phyloP scores from a whole-genome alignment of 2,888 invertebrate genomes.

The Cyrtodaria siliqua region DNA sequence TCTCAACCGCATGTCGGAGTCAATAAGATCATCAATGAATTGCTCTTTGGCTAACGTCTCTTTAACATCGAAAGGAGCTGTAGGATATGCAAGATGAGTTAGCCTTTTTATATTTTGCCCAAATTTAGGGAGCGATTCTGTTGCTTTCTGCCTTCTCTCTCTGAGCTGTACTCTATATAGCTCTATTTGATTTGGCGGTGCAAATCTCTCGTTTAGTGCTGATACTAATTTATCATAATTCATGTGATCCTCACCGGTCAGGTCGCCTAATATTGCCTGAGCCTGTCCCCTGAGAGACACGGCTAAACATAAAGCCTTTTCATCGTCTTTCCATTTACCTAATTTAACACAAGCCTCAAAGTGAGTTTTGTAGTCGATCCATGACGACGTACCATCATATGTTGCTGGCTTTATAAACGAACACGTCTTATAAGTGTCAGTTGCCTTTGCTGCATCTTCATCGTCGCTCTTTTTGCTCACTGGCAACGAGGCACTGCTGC shows the following conservation, averaged over 20 bases:
- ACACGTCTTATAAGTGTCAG: too few relatives aligned
- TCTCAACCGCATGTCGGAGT: conserved; percentile 1
- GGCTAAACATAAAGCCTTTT: conserved; percentile 35
- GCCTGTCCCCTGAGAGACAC: conserved; percentile 25
- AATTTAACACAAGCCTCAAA: conserved; percentile 37
- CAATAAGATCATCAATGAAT: conserved; percentile 1
- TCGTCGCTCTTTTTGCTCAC: too few relatives aligned
- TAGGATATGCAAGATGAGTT: conserved; percentile 4
- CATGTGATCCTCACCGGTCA: neutral
- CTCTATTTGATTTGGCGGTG: conserved; percentile 4
- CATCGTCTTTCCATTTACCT: conserved; percentile 21
- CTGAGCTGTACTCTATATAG: conserved; percentile 8
- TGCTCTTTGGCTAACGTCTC: conserved; percentile 10
- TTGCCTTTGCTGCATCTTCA: too few relatives aligned
- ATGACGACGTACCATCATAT: conserved; percentile 33
- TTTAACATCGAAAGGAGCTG: neutral
- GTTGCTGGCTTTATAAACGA: conserved; percentile 18
- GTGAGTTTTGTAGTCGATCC: conserved; percentile 37
- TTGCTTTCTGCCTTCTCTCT: neutral
- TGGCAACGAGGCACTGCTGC: too few relatives aligned
- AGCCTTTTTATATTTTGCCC: conserved; percentile 5
- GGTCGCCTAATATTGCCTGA: conserved; percentile 28
- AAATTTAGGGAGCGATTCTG: neutral
- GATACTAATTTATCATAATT: neutral
- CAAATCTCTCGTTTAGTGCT: conserved; percentile 11